Evolutionary conservation across 2,797 vertebrate species (phyloP), one percentile per base, ranked within the genome.

Genomic region (Anguilla obscura): DNA sequence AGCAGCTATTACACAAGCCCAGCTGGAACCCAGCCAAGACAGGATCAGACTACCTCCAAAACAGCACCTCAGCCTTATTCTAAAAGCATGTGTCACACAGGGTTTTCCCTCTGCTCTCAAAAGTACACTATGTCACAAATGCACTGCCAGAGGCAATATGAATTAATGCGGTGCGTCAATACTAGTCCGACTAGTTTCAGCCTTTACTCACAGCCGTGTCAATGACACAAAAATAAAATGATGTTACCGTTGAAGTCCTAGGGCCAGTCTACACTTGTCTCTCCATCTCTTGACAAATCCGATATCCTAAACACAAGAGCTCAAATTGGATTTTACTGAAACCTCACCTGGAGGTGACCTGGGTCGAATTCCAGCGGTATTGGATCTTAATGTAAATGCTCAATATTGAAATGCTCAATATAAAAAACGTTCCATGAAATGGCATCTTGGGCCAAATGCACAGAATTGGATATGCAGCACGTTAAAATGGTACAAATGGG

Each of bases 11-110:
- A 80, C 60, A 21, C 79, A 88, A 80, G 74, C 24, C 66, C 87
- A 84, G n/a, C 86, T 89, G 91, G 84, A 88, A 21, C 83, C 76
- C 12, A 66, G 86, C 76, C 89, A 86, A 58, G 79, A 88, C n/a
- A 80, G 86, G 86, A 88, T 84, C 66, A 76, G 48, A 58, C 56
- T 60, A 50, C 86, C 86, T 90, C 89, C 50, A 50, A 45, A 85
- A 87, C 63, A 52, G 85, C 89, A 85, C 82, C 87, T 87, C 50
- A 40, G 76, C 87, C 86, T 88, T 87, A 71, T 89, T 83, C 56
- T 71, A 89, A 76, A 52, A 88, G 85, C 84, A n/a, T 84, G 79
- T 50, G 45, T 85, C 90, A 52, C 84, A 86, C 21, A 54, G 30
- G 69, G 69, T 63, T 6, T 82, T 89, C 40, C 86, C 82, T 83